Evolutionary conservation across 2,113 vertebrate species (phyloP).

Genomic region (Charadrius vociferus): DNA sequence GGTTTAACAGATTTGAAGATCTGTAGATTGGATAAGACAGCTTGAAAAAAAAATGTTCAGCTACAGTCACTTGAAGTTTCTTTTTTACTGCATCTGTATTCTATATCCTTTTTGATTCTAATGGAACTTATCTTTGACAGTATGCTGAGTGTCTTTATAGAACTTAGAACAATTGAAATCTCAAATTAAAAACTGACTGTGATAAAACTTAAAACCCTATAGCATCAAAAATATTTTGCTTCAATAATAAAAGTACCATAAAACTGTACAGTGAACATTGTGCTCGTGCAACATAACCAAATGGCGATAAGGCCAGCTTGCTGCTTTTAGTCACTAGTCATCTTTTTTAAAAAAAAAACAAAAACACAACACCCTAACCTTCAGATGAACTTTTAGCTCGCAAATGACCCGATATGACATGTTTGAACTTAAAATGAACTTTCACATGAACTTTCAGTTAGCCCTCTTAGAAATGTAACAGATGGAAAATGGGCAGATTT

Average conservation of each 20-base stretch:
- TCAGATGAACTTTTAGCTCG: constrained; percentile 80
- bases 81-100: neutral
- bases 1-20: neutral
- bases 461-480: constrained; percentile 75
- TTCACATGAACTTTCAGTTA: constrained; percentile 79
- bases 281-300: neutral
- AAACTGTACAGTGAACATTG: neutral
- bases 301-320: constrained; percentile 17
- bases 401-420: constrained; percentile 76
- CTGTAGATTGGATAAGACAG: neutral
- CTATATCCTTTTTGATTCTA: neutral
- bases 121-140: neutral
- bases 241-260: neutral
- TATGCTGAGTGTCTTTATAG: neutral
- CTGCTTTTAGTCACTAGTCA: neutral
- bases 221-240: neutral
- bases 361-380: constrained; percentile 54
- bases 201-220: neutral
- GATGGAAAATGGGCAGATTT: constrained; percentile 78
- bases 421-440: constrained; percentile 81
- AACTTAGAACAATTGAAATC: neutral
- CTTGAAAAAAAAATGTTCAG: neutral
- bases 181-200: neutral
- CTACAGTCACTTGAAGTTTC: neutral
- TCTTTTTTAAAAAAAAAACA: neutral